Conservation (phyloP, 2,797 vertebrate genomes). For the Rhincodon typus region DNA sequence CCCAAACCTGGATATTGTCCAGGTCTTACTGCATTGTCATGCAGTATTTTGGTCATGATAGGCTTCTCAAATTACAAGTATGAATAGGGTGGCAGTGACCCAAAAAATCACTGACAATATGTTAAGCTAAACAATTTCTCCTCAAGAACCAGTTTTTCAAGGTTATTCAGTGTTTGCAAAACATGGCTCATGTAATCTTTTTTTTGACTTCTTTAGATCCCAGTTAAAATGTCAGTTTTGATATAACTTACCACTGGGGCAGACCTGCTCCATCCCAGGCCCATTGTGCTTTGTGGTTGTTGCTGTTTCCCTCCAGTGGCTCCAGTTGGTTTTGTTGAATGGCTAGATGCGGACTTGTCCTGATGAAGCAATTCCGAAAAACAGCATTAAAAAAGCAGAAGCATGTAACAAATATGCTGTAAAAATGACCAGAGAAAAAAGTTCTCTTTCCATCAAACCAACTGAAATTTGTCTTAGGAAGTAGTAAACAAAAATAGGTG, state of each 20-base stretch:
- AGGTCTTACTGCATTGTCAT: too few species aligned
- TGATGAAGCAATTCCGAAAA: not conserved
- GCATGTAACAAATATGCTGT: not conserved
- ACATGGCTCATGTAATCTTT: not conserved
- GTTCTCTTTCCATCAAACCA: not conserved
- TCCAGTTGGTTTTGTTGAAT: not conserved
- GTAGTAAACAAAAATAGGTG: not conserved
- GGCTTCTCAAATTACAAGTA: not conserved
- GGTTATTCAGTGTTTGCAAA: not conserved
- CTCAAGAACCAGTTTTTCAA: not conserved
- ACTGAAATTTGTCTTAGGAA: not conserved
- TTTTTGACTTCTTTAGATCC: not conserved
- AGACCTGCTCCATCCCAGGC: not conserved
- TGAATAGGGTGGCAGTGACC: not conserved
- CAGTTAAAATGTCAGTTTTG: not conserved
- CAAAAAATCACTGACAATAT: not conserved
- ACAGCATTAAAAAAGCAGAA: constrained; percentile 1
- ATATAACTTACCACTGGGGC: not conserved
- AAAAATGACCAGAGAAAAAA: not conserved
- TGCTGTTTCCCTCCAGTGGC: not conserved
- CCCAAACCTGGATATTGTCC: too few species aligned
- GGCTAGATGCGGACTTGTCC: not conserved
- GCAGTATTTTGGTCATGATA: not conserved
- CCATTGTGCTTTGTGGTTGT: not conserved
- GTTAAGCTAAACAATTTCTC: not conserved